phyloP scores from a whole-genome alignment of 2,113 vertebrate species.

The Tursiops truncatus region DNA sequence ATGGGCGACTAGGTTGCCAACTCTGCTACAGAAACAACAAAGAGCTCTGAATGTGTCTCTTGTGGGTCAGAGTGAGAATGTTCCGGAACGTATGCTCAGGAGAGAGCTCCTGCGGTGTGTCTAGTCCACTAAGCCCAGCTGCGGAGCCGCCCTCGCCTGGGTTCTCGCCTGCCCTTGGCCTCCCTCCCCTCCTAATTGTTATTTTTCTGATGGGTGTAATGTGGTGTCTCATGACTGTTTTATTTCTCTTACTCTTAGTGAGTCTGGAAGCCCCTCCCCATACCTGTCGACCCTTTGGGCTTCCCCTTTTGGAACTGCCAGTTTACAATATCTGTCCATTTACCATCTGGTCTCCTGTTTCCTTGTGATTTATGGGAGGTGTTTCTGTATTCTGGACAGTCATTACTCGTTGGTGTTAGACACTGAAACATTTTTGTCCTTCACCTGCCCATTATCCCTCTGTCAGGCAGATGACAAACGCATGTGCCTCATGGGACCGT shows the following conservation, averaged over 20 bases:
- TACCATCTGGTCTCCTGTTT: background rate
- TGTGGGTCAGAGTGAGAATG: background rate
- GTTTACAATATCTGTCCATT: background rate
- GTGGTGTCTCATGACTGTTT: background rate
- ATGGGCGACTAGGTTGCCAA: background rate
- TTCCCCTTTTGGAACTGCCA: background rate
- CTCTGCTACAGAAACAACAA: background rate
- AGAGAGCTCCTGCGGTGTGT: background rate
- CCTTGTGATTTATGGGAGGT: background rate
- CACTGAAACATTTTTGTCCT: background rate
- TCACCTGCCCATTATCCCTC: background rate
- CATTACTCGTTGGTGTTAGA: background rate
- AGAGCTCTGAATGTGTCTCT: background rate
- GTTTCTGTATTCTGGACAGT: background rate
- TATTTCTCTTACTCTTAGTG: rapidly evolving
- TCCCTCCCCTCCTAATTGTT: background rate
- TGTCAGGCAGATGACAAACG: background rate
- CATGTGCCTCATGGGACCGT: rapidly evolving
- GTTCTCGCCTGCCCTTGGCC: rapidly evolving
- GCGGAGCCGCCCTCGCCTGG: background rate
- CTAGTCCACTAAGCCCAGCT: no score
- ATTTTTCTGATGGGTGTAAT: background rate
- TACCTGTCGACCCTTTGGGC: no score
- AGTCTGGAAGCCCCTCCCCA: background rate
- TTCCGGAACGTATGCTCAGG: background rate